Percentiles rank a stretch among this genome's conserved stretches.
phyloP scores from a whole-genome alignment of 2,797 vertebrate species.

The Australoheros facetus region DNA sequence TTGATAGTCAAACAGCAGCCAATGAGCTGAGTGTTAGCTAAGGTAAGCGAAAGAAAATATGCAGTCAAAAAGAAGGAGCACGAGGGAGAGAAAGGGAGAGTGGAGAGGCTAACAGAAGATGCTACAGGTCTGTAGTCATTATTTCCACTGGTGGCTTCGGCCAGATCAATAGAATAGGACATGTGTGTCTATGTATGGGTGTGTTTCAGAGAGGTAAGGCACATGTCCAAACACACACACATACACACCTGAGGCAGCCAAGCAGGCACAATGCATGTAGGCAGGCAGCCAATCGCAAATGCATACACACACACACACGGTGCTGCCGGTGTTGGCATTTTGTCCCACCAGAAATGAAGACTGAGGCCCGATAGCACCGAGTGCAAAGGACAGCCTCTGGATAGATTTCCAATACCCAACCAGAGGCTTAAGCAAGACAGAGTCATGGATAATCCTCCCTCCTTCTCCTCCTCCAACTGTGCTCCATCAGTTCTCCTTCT shows the following conservation, averaged over 20 bases:
- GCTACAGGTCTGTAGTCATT: constrained; percentile 59
- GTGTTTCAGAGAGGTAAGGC: constrained; percentile 17
- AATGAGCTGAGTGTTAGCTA: constrained; percentile 7
- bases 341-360: constrained; percentile 68
- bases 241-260: constrained; percentile 36
- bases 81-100: neutral
- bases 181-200: constrained; percentile 20
- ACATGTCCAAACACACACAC: constrained; percentile 33
- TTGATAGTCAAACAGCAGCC: neutral
- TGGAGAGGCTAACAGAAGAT: constrained; percentile 12
- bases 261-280: constrained; percentile 49
- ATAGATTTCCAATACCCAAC: constrained; percentile 77
- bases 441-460: constrained; percentile 69
- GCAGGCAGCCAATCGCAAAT: constrained; percentile 41
- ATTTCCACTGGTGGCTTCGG: constrained; percentile 60
- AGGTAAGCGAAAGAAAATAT: constrained; percentile 10
- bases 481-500: constrained; percentile 26
- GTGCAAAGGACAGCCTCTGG: constrained; percentile 69
- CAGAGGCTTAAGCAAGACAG: constrained; percentile 74
- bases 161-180: constrained; percentile 56
- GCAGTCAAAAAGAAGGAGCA: neutral
- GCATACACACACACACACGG: constrained; percentile 24
- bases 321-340: constrained; percentile 28
- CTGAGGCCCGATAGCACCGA: constrained; percentile 57
- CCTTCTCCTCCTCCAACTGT: constrained; percentile 40